These are phyloP conservation scores for Rhinichthys osculus DNA, from an alignment of 2,797 vertebrate species.

Conservation along the genomic window DNA sequence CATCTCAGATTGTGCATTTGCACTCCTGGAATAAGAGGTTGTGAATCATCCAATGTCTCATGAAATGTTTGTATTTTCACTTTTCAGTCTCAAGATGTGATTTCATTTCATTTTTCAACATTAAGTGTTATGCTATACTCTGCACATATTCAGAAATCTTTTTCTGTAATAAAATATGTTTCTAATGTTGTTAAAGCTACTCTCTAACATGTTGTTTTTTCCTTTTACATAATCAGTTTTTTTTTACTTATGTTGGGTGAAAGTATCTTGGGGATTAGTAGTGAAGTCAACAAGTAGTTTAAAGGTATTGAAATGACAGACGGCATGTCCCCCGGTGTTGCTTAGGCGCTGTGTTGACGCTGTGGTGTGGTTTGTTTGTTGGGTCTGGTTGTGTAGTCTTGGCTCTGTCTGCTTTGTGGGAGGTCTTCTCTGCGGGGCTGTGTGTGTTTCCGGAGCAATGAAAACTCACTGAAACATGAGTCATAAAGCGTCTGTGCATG, in stretches of 20 bases:
- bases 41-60: neutral
- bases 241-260: neutral
- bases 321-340: conserved; percentile 28
- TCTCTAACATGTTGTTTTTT: neutral
- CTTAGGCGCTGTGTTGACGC: conserved; percentile 34
- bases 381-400: conserved; percentile 41
- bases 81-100: neutral
- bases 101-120: neutral
- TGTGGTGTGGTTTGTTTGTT: conserved; percentile 43
- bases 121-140: neutral
- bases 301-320: conserved; percentile 21
- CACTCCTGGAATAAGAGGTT: neutral
- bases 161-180: conserved; percentile 13
- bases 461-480: conserved; percentile 41
- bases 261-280: conserved; percentile 10
- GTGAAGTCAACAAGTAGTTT: conserved; percentile 33
- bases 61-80: neutral
- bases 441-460: conserved; percentile 37
- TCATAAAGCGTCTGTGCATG: conserved; percentile 36
- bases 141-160: neutral
- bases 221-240: neutral
- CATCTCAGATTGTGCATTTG: neutral
- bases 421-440: conserved; percentile 32
- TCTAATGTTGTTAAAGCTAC: neutral
- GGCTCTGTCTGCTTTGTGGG: conserved; percentile 46